Base-by-base conservation (phyloP, 2,888 invertebrate genomes). In the Epicampocera succincta region DNA sequence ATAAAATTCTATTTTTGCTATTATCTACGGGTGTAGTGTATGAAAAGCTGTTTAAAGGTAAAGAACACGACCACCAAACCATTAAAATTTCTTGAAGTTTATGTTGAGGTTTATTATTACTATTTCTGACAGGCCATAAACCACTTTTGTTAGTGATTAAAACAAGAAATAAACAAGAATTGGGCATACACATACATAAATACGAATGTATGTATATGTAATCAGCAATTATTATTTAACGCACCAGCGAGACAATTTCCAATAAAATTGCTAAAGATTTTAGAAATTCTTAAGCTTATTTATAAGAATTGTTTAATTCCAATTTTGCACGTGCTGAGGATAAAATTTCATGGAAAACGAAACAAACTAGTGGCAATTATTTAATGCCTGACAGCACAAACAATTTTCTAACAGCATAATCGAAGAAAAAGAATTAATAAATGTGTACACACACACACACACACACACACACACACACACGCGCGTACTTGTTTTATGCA, bases 371-470 rank as follows among this genome's bases (percentile, higher is more conserved):
- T 40, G 58, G 25, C 17, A 60, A 82, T 75, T 79, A 15, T 75
- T 79, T 75, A 75, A 79, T 60, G 82, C 71, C 21, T 71, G 79
- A 82, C 77, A 79, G 50, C 82, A 79, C 82, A 78, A 65, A 60
- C 42, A 65, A 58, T 75, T 29, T n/a, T 69, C 38, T 56, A 66
- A 72, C 12, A 38, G 25, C 40, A 50, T 72, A 33, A 58, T 58
- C 38, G 44, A 48, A 66, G 25, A 25, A 44, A 29, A 5, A 42
- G 11, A 58, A 52, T 58, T 42, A 13, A 52, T 60, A n/a, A 66
- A 66, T 61, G 40, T 8, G 8, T 33, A 44, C 8, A 9, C 6
- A n/a, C n/a, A n/a, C n/a, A n/a, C n/a, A n/a, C n/a, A n/a, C n/a
- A n/a, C n/a, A n/a, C n/a, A n/a, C n/a, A n/a, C n/a, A n/a, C n/a